A percentile compares a stretch with the other conserved stretches of the same genome.
Evolutionary conservation across 2,888 invertebrate species (phyloP).

Genomic region (Conus canariensis): DNA sequence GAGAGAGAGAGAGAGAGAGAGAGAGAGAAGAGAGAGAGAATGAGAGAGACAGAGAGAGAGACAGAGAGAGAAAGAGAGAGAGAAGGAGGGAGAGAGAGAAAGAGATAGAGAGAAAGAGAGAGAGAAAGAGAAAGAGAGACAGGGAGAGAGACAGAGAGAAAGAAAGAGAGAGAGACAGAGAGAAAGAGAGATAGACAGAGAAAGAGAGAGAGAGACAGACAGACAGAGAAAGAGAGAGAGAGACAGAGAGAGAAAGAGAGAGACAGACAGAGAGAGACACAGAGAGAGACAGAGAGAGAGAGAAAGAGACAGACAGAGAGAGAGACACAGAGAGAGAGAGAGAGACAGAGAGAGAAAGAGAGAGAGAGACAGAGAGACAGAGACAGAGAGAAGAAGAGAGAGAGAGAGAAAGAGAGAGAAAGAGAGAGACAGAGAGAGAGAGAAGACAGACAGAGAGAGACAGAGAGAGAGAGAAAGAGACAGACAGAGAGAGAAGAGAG

Average conservation of each 20-base stretch:
- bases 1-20: background rate
- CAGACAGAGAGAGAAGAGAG: background rate
- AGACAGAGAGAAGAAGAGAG: background rate
- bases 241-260: background rate
- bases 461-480: background rate
- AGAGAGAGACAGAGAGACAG: background rate
- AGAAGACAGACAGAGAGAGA: too few species aligned
- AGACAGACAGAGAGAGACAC: background rate
- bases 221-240: background rate
- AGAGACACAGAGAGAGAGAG: background rate
- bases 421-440: background rate
- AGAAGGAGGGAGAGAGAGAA: too few species aligned
- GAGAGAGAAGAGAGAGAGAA: background rate
- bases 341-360: background rate
- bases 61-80: too few species aligned
- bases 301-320: background rate
- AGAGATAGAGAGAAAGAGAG: too few species aligned
- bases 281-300: background rate
- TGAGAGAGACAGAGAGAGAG: background rate
- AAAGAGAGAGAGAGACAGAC: background rate
- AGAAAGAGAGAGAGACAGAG: background rate
- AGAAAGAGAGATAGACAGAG: conserved; percentile 4
- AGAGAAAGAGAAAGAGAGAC: background rate
- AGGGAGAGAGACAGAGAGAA: background rate
- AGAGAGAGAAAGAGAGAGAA: background rate